Conservation (phyloP, 2,113 vertebrate genomes). For the Tursiops truncatus region DNA sequence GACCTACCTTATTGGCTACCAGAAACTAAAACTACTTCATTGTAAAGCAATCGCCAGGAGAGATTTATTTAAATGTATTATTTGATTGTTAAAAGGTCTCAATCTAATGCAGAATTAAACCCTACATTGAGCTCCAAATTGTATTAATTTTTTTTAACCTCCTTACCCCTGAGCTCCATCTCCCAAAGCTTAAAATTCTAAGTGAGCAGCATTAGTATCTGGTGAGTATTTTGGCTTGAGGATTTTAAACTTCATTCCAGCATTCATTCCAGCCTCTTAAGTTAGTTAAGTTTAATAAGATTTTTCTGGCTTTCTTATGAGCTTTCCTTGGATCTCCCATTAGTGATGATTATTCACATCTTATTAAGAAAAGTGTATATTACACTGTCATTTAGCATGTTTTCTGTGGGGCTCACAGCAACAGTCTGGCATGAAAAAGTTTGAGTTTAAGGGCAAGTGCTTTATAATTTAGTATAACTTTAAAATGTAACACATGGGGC, state of each 20-base stretch:
- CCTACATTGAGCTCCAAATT: not conserved
- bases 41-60: not conserved
- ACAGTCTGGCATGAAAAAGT: not conserved
- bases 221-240: conserved; percentile 9
- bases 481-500: conserved; percentile 14
- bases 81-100: not conserved
- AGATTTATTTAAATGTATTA: not conserved
- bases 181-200: conserved; percentile 34
- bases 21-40: not conserved
- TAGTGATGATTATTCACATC: conserved; percentile 55
- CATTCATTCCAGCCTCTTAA: conserved; percentile 20
- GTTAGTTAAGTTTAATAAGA: conserved; percentile 64
- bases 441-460: conserved; percentile 34
- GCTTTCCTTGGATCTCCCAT: conserved; percentile 55
- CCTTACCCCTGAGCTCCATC: not conserved
- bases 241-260: not conserved
- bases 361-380: conserved; percentile 37
- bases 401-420: conserved; percentile 39
- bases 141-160: not conserved
- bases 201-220: not conserved
- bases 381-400: conserved; percentile 18
- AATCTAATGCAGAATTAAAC: not conserved
- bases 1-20: not conserved
- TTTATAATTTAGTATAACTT: conserved; percentile 54
- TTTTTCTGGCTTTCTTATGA: conserved; percentile 67